Base-by-base conservation (phyloP, 1,140 invertebrate species). In the Argopecten irradians region DNA sequence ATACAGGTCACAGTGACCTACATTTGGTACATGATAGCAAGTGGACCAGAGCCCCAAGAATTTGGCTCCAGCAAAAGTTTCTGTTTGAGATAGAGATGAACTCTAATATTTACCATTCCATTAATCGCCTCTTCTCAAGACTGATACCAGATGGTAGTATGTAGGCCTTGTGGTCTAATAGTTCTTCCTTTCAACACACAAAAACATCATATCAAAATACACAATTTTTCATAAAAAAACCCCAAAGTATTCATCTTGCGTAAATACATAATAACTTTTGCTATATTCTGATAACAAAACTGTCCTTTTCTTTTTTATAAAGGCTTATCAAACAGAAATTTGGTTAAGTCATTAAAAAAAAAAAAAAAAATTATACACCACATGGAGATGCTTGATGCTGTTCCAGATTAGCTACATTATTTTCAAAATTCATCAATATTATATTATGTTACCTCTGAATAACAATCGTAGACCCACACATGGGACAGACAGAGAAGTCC, bases 401-500 rank as follows among this genome's bases (percentile, higher is more conserved):
- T n/a, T n/a, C n/a, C n/a, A n/a, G n/a, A n/a, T n/a, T n/a, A n/a
- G n/a, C n/a, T n/a, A n/a, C n/a, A n/a, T n/a, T n/a, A n/a, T n/a
- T 95, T 88, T 33, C 88, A 85, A 82, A 85, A 71, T 11, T 5
- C 8, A 28, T 8, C 22, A 3, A 71, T 16, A 0, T 28, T 5
- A 71, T 71, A n/a, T 71, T n/a, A 71, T 5, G 28, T 89, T 85
- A 94, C 94, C 92, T 93, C 89, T 85, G 88, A 90, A 88, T 92
- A 94, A 28, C 93, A 95, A 71, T 95, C 92, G 35, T 92, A 88
- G 16, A 96, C 92, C 95, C 95, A 96, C 19, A 93, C 87, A 92
- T 96, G 94, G 14, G 93, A 95, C 11, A 96, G 90, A 89, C 95
- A 95, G 2, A 93, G 93, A 39, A 96, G 91, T 32, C 93, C 93